Base-by-base conservation (phyloP, 2,797 vertebrate species). In the Tinamus major region DNA sequence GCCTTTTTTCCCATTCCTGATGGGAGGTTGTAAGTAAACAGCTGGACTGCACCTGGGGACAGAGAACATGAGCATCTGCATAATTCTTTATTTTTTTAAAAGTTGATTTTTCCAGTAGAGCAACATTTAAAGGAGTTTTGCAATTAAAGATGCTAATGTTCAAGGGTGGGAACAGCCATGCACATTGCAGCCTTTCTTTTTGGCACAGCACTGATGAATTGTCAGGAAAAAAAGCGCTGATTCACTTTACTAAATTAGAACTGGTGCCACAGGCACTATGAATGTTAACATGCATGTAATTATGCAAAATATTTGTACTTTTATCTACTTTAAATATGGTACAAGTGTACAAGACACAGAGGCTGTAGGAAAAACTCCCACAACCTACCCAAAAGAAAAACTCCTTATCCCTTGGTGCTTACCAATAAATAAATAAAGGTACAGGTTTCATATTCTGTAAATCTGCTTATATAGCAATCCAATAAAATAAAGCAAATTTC, bases 261-360 rank as follows among this genome's bases (percentile, higher is more conserved):
- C 44, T 23, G 49, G 92, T 86, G 87, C 95, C 81, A 93, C 48
- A 68, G 94, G 88, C 95, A 29, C 69, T 80, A 24, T 8, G 76
- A 78, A 80, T 91, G 77, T 82, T 96, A 96, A 95, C 93, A 90
- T 79, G 93, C 96, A 89, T 90, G 84, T 93, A 93, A 97, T 96
- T 90, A 96, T 95, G 96, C 91, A 96, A 91, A 96, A 93, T 94
- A 85, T 96, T 92, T 92, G 89, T 92, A 92, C 96, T 96, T 95
- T 94, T 96, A 92, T 95, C 96, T 94, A 44, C 87, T 63, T 84
- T 63, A 90, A 95, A 61, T 71, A 31, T 18, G 51, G 79, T 91
- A 91, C 82, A 95, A 89, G 74, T 87, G 65, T 88, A 94, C 80
- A 79, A 91, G 94, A 83, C 55, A 79, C 49, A 81, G 77, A 78